phyloP scores from a whole-genome alignment of 2,888 invertebrate genomes.

The Prionchulus punctatus region DNA sequence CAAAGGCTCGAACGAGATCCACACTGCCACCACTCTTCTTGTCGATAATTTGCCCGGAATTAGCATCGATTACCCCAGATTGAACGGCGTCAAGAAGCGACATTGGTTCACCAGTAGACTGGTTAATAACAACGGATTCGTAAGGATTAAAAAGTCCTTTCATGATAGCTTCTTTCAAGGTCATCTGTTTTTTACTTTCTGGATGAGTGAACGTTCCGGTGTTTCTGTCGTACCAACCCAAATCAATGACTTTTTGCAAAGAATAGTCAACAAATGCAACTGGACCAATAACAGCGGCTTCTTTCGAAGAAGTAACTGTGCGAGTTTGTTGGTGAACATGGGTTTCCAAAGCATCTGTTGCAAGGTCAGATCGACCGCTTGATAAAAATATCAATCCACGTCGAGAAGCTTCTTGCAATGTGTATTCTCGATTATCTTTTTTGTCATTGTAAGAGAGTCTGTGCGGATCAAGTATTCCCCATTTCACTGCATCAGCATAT shows the following conservation, averaged over 20 bases:
- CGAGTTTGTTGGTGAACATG: slow-evolving; percentile 3
- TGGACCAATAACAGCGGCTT: slow-evolving; percentile 5
- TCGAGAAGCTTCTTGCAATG: slow-evolving; percentile 59
- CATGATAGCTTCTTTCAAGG: slow-evolving; percentile 62
- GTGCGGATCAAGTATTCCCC: slow-evolving; percentile 30
- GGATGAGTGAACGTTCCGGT: slow-evolving; percentile 48
- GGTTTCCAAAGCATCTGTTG: slow-evolving; percentile 1
- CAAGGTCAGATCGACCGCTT: background rate
- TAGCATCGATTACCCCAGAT: slow-evolving; percentile 29
- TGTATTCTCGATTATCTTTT: slow-evolving; percentile 22
- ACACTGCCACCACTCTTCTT: slow-evolving; percentile 27
- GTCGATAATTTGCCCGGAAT: slow-evolving; percentile 31
- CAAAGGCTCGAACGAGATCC: slow-evolving; percentile 29
- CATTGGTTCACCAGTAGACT: slow-evolving; percentile 46
- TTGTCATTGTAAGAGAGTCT: slow-evolving; percentile 17
- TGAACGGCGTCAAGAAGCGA: slow-evolving; percentile 48
- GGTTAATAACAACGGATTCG: slow-evolving; percentile 48
- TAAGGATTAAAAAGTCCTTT: slow-evolving; percentile 48
- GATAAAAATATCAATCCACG: slow-evolving; percentile 52
- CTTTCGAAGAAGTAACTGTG: background rate
- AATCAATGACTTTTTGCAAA: slow-evolving; percentile 57
- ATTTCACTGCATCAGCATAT: slow-evolving; percentile 31
- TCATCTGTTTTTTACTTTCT: slow-evolving; percentile 47
- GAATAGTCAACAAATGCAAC: slow-evolving; percentile 32
- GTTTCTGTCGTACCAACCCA: slow-evolving; percentile 50